These are phyloP conservation scores for Petrolisthes manimaculis DNA, from an alignment of 2,888 invertebrate species.

Conservation along the genomic window DNA sequence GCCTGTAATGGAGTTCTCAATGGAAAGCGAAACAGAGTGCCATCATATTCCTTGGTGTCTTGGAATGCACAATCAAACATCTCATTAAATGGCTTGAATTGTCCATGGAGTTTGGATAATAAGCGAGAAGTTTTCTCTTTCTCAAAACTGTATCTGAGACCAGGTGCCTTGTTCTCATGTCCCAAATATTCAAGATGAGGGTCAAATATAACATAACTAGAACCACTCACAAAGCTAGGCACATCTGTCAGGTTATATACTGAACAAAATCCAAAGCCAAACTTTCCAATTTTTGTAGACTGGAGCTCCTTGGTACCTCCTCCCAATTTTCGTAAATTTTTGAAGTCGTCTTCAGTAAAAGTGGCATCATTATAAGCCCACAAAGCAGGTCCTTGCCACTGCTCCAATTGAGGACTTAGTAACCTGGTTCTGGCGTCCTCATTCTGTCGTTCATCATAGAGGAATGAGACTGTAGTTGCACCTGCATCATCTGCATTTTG, in stretches of 20 bases:
- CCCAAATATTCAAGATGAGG: conserved; percentile 30
- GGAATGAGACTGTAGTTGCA: conserved; percentile 25
- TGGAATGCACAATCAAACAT: conserved; percentile 40
- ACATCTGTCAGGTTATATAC: conserved; percentile 47
- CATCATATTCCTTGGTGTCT: conserved; percentile 10
- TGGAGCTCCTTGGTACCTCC: conserved; percentile 35
- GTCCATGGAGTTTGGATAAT: conserved; percentile 31
- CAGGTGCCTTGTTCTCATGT: neutral
- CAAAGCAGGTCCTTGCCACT: conserved; percentile 45
- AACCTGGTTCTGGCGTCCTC: conserved; percentile 24
- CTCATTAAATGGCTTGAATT: conserved; percentile 34
- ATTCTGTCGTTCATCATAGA: conserved; percentile 41
- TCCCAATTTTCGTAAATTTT: conserved; percentile 31
- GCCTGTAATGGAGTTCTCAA: conserved; percentile 38
- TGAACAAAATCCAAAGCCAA: conserved; percentile 47
- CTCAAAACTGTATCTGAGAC: conserved; percentile 24
- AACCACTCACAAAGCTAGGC: conserved; percentile 39
- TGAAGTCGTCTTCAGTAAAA: conserved; percentile 36
- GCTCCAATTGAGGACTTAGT: neutral
- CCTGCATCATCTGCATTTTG: conserved; percentile 52
- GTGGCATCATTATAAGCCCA: conserved; percentile 40
- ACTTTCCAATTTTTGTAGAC: conserved; percentile 48
- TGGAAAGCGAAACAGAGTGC: conserved; percentile 41
- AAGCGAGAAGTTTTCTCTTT: conserved; percentile 22
- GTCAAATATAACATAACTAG: conserved; percentile 44